Conservation (phyloP, 2,888 invertebrate genomes). For the Chrysodeixis includens region DNA sequence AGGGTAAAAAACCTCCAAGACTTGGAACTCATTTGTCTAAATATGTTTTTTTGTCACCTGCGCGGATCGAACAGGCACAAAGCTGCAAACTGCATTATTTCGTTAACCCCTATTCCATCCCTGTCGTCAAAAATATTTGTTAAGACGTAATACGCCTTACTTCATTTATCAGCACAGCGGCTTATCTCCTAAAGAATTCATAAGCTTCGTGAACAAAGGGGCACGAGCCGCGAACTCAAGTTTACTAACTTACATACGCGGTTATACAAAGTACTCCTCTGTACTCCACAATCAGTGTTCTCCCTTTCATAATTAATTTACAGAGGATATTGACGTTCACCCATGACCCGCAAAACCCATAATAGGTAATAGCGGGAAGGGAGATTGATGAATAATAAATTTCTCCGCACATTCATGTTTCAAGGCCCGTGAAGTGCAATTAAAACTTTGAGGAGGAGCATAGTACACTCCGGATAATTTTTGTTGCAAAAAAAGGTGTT, state of each 20-base stretch:
- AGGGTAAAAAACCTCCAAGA: too few species aligned
- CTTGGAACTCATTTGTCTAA: too few species aligned
- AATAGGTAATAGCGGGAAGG: conserved; percentile 48
- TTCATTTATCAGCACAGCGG: not conserved
- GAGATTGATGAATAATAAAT: conserved; percentile 64
- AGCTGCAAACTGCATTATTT: too few species aligned
- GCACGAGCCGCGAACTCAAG: not conserved
- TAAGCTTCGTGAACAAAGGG: not conserved
- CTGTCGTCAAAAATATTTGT: not conserved
- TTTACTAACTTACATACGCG: conserved; percentile 2
- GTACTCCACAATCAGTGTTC: conserved; percentile 17
- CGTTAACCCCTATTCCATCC: too few species aligned
- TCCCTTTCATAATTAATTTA: conserved; percentile 47
- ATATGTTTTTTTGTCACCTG: too few species aligned
- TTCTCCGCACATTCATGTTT: conserved; percentile 51
- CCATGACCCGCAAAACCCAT: conserved; percentile 50
- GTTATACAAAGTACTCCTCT: not conserved
- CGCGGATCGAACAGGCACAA: too few species aligned
- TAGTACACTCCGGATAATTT: conserved; percentile 26
- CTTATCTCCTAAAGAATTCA: conserved; percentile 2
- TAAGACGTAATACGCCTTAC: not conserved
- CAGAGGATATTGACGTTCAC: conserved; percentile 43
- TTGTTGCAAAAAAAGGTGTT: conserved; percentile 25
- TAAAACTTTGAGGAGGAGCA: conserved; percentile 61
- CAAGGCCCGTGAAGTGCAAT: conserved; percentile 55